These are phyloP conservation scores for Myopa testacea DNA, from an alignment of 2,888 invertebrate species.

Conservation along the genomic window DNA sequence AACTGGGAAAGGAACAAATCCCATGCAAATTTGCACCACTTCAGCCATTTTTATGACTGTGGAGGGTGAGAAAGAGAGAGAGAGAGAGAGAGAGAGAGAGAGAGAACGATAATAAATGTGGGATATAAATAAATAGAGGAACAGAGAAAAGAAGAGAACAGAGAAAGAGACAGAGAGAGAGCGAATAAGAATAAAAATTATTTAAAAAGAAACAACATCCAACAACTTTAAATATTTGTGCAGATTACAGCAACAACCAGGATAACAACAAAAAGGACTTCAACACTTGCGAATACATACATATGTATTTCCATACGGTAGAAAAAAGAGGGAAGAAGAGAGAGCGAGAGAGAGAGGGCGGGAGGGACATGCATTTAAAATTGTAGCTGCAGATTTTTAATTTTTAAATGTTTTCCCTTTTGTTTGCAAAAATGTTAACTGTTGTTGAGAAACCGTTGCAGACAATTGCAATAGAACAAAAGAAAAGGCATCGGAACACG, in stretches of 20 bases:
- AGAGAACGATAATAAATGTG: too few species aligned
- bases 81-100: neutral
- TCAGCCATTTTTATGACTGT: slow-evolving; percentile 27
- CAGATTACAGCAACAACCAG: too few species aligned
- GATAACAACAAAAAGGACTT: too few species aligned
- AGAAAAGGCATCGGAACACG: neutral
- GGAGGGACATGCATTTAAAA: neutral
- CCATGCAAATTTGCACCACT: neutral
- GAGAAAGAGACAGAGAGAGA: neutral
- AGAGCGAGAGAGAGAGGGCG: neutral
- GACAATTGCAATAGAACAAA: slow-evolving; percentile 32
- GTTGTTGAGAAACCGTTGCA: slow-evolving; percentile 20
- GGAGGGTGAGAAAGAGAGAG: slow-evolving; percentile 8
- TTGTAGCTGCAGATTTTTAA: slow-evolving; percentile 1
- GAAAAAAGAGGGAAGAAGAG: neutral
- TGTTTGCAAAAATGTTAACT: neutral
- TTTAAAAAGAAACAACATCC: too few species aligned
- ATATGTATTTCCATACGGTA: too few species aligned
- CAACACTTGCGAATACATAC: too few species aligned
- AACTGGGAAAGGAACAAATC: neutral
- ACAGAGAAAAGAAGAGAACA: too few species aligned
- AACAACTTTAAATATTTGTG: too few species aligned
- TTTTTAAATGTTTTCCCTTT: slow-evolving; percentile 27
- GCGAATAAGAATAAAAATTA: too few species aligned
- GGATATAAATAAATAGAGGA: too few species aligned